phyloP scores from a whole-genome alignment of 1,140 invertebrate species.

The Lasioglossum baleicum region DNA sequence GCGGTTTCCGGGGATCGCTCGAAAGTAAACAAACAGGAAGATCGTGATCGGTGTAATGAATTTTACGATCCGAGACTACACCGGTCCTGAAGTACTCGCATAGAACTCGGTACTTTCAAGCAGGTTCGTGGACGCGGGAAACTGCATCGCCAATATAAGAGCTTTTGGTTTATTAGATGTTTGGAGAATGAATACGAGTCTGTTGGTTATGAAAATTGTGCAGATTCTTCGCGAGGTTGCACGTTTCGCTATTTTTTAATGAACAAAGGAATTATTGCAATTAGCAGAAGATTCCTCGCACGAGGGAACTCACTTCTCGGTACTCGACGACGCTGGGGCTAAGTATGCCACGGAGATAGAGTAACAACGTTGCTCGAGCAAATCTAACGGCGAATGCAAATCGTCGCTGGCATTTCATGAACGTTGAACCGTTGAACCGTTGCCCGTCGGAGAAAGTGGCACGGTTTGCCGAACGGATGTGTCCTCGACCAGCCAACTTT shows the following conservation, averaged over 20 bases:
- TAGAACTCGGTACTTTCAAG: neutral
- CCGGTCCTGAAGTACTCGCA: neutral
- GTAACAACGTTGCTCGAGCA: neutral
- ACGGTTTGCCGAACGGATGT: constrained; percentile 1
- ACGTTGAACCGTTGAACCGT: neutral
- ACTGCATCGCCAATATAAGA: neutral
- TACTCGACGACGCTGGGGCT: neutral
- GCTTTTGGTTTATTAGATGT: neutral
- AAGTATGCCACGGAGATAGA: neutral
- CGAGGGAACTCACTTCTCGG: neutral
- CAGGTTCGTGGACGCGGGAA: neutral
- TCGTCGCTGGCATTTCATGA: neutral
- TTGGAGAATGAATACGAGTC: neutral
- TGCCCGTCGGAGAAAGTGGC: neutral
- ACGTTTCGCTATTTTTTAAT: too few species aligned
- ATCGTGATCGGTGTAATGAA: neutral
- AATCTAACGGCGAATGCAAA: constrained; percentile 2
- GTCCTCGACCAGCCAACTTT: neutral
- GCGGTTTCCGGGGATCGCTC: constrained; percentile 1
- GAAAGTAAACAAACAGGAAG: neutral
- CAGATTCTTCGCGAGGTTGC: too few species aligned
- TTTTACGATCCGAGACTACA: neutral
- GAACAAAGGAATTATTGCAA: too few species aligned
- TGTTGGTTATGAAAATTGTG: too few species aligned
- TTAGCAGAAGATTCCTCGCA: too few species aligned